Base-by-base conservation (phyloP, 2,113 vertebrate genomes). In the Esox niger region DNA sequence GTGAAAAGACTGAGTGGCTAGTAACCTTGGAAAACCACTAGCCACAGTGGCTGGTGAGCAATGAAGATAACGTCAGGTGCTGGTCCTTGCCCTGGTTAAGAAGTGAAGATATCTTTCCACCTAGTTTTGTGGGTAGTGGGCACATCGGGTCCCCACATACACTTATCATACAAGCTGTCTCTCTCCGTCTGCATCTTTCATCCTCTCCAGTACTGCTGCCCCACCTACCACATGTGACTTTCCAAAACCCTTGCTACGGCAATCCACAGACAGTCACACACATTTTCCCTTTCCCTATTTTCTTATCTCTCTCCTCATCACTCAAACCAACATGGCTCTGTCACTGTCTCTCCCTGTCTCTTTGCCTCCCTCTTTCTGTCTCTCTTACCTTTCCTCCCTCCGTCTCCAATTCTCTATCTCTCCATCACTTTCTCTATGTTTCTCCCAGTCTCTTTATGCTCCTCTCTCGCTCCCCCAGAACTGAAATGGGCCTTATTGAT, bases 401-500 rank as follows among this genome's bases (percentile, higher is more conserved):
- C 65, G 32, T 66, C 49, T 30, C 35, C 6, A 25, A 56, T 32
- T n/a, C 58, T 70, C 64, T 68, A 27, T 32, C 72, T 68, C 54
- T 31, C 62, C 27, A 67, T 15, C 35, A n/a, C 46, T 31, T 7
- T 29, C 27, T 32, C 33, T 35, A 6, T 21, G n/a, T 56, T n/a
- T 1, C 54, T 43, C n/a, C 20, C 10, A n/a, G n/a, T n/a, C n/a
- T n/a, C n/a, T 1, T 23, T 56, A 1, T 27, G 1, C 10, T 31
- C 10, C 25, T 27, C 23, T 43, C 27, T 20, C 27, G 10, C 11
- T 32, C 21, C 17, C 6, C 23, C 47, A 66, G 66, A 71, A 62
- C 71, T 70, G 66, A 66, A 68, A 20, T 66, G n/a, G 72, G 64
- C 26, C 0, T 58, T 79, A 86, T 84, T 79, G 84, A 87, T 83